phyloP scores from a whole-genome alignment of 2,113 vertebrate species.

The Gyps fulvus region DNA sequence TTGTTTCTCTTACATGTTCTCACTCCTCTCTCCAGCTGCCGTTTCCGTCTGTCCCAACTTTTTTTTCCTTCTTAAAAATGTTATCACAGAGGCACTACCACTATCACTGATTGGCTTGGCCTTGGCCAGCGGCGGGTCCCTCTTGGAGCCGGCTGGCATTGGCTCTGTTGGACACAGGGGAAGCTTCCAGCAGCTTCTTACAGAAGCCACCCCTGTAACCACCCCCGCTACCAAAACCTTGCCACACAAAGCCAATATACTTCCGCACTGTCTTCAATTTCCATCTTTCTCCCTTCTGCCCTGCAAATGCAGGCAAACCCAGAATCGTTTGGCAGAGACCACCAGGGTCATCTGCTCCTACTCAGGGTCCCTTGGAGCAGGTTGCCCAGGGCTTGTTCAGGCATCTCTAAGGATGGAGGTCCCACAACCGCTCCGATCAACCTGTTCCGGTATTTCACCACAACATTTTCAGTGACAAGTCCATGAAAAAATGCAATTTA shows the following conservation, averaged over 20 bases:
- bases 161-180: no score
- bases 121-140: no score
- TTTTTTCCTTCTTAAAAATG: no score
- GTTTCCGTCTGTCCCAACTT: no score
- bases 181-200: no score
- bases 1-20: no score
- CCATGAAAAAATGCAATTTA: background rate
- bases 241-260: background rate
- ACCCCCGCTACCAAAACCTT: no score
- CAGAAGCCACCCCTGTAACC: no score
- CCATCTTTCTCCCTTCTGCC: background rate
- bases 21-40: no score
- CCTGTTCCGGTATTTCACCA: background rate
- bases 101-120: no score
- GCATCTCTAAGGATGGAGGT: background rate
- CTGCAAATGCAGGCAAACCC: background rate
- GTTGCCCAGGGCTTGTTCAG: background rate
- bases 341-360: background rate
- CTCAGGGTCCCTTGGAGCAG: background rate
- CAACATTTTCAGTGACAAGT: background rate
- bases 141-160: no score
- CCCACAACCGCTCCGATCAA: background rate
- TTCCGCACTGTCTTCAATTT: background rate
- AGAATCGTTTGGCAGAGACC: background rate
- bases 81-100: no score